Evolutionary conservation across 1,140 invertebrate genomes (phyloP).

Genomic region (Homalodisca vitripennis): DNA sequence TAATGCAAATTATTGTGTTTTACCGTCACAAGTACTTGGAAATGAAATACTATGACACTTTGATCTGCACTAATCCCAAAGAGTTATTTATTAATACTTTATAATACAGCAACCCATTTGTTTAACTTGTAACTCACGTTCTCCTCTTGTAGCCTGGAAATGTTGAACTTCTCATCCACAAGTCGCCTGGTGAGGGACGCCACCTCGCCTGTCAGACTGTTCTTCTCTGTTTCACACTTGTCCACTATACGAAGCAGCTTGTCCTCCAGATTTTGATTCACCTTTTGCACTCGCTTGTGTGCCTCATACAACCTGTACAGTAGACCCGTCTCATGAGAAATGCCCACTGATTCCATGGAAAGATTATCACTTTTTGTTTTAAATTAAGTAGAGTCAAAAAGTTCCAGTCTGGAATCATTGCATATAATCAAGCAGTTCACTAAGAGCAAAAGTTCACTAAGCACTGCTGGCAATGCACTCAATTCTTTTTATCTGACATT

Average conservation of each 20-base stretch:
- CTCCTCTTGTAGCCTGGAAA: conserved; percentile 86
- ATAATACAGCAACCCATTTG: too few species aligned
- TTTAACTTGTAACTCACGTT: conserved; percentile 89
- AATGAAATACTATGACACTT: too few species aligned
- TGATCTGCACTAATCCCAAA: too few species aligned
- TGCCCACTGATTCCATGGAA: neutral
- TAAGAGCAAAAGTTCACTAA: neutral
- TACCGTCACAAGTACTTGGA: too few species aligned
- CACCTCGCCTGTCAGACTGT: conserved; percentile 81
- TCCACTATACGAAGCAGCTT: conserved; percentile 91
- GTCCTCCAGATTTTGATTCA: conserved; percentile 94
- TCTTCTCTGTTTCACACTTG: conserved; percentile 89
- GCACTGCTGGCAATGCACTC: neutral
- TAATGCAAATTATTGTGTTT: too few species aligned
- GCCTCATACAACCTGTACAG: conserved; percentile 80
- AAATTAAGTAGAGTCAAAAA: conserved; percentile 2
- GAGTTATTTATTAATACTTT: too few species aligned
- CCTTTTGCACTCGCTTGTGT: conserved; percentile 90
- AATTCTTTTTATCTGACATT: too few species aligned
- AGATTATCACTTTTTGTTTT: neutral
- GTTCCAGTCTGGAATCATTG: too few species aligned
- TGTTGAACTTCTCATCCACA: conserved; percentile 83
- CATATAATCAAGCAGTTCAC: conserved; percentile 3
- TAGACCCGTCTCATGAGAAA: conserved; percentile 29
- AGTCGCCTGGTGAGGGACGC: conserved; percentile 82